Base-by-base conservation (phyloP, 2,888 invertebrate genomes). In the Euzophera pinguis region DNA sequence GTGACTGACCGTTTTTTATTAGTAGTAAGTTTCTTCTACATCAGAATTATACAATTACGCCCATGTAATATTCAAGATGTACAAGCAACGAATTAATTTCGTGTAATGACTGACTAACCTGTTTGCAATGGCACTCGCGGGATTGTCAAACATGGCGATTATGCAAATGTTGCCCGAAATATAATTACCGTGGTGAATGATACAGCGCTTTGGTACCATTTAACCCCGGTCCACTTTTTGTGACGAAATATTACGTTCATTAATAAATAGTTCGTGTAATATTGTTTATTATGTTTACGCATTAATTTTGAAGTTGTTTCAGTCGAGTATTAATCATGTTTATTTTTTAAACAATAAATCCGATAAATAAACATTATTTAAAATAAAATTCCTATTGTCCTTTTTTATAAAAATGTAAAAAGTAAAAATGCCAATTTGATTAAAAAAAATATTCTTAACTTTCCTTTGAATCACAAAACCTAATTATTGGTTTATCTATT, bases 111-210 rank as follows among this genome's bases (percentile, higher is more conserved):
- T 49, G 52, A 32, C 38, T 47, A 47, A 51, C 48, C 47, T 50
- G 52, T 34, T 41, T 47, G 35, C 42, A 12, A 59, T 48, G 56
- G 45, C 54, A 54, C 61, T 53, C 61, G 50, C 53, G 61, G 59
- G 61, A 56, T 53, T 37, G 47, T 22, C 22, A 29, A 50, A 50
- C 39, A 50, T 39, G 16, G 39, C 32, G 39, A 50, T 50, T 50
- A 50, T 59, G 60, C 60, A 56, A 60, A 60, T 60, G 47, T 13
- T 50, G 9, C 48, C 47, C 49, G 2, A 10, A 39, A 50, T 50
- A 50, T 50, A 50, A 50, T 50, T 39, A 50, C 39, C 14, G 47
- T 35, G 45, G 47, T 32, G 39, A 29, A 22, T 14, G 16, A 13
- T 10, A 14, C 32, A 32, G 14, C 10, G 45, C 32, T 32, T 32